Evolutionary conservation across 2,797 vertebrate species (phyloP).

Genomic region (Peromyscus aztecus): DNA sequence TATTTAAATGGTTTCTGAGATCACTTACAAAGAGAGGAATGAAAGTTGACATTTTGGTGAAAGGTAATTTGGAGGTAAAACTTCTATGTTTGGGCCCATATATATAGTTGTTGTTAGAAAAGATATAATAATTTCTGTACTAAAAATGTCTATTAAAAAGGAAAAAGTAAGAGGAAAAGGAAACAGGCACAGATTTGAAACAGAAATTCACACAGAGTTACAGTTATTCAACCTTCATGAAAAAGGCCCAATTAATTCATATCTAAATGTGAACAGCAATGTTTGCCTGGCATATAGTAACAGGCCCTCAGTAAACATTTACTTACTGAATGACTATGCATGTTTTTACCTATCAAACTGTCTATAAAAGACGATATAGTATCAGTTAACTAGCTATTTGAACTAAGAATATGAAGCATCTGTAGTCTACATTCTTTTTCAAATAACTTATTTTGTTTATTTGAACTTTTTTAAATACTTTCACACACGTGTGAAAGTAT

Average conservation of each 20-base stretch:
- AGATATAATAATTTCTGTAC: background rate
- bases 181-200: slow-evolving; percentile 40
- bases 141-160: slow-evolving; percentile 47
- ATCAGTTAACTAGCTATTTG: background rate
- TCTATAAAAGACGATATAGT: background rate
- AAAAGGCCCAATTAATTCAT: background rate
- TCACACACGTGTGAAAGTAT: background rate
- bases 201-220: background rate
- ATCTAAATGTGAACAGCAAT: background rate
- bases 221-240: slow-evolving; percentile 31
- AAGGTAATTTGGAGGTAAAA: background rate
- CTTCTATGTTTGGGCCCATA: background rate
- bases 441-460: background rate
- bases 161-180: background rate
- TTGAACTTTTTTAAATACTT: background rate
- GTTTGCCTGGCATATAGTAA: background rate
- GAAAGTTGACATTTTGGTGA: background rate
- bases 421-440: background rate
- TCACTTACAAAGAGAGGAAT: background rate
- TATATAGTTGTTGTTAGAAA: background rate
- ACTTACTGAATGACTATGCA: background rate
- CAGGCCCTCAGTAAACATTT: slow-evolving; percentile 17
- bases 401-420: background rate
- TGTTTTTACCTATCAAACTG: slow-evolving; percentile 26
- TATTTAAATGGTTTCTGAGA: background rate